Conservation (phyloP, 2,113 vertebrate genomes). For the Globicephala melas region DNA sequence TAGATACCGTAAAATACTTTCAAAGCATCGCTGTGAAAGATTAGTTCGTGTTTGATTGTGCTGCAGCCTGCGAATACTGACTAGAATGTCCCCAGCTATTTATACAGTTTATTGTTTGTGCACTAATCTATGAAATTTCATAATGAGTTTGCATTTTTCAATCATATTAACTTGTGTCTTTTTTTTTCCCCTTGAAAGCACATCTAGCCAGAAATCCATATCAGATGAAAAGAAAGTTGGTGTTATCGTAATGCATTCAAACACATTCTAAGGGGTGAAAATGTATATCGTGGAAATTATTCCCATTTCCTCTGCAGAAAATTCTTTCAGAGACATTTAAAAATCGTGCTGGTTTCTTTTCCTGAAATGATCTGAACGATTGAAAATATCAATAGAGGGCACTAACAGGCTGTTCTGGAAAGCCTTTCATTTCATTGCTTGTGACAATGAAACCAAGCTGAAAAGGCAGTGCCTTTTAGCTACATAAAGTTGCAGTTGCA, state of each 20-base stretch:
- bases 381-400: constrained; percentile 67
- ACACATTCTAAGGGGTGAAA: background rate
- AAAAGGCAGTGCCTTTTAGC: background rate
- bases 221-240: background rate
- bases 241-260: background rate
- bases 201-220: background rate
- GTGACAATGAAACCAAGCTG: background rate
- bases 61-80: background rate
- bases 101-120: background rate
- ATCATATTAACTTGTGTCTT: background rate
- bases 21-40: background rate
- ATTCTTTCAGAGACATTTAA: background rate
- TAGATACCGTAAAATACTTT: background rate
- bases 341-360: background rate
- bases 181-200: background rate
- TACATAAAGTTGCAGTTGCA: background rate
- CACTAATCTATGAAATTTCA: constrained; percentile 37
- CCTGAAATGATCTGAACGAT: background rate
- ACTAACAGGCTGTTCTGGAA: constrained; percentile 62
- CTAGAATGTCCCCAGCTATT: background rate
- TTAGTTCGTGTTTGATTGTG: background rate
- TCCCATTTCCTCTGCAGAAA: background rate
- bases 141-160: constrained; percentile 36
- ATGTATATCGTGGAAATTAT: background rate
- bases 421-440: background rate